Evolutionary conservation across 2,888 invertebrate species (phyloP).

Genomic region (Malthinus flaveolus): DNA sequence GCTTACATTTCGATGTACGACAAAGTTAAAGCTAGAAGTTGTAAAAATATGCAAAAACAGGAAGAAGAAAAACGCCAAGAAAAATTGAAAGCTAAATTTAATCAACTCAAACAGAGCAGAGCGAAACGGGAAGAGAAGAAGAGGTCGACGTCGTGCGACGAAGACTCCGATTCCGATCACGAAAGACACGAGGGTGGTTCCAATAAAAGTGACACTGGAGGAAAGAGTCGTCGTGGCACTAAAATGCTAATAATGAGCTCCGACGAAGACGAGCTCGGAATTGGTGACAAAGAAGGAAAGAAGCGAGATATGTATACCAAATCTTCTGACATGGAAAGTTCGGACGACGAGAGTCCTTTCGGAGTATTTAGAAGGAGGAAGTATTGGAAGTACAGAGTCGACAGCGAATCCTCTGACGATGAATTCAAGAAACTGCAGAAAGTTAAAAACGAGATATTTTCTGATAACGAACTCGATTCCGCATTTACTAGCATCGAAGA

Average conservation of each 20-base stretch:
- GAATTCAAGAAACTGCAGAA: conserved; percentile 63
- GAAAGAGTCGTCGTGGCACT: conserved; percentile 34
- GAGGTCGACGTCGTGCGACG: conserved; percentile 85
- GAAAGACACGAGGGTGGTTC: conserved; percentile 46
- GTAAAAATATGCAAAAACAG: conserved; percentile 91
- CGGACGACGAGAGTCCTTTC: conserved; percentile 51
- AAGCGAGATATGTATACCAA: conserved; percentile 58
- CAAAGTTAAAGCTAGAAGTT: conserved; percentile 92
- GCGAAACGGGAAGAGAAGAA: conserved; percentile 89
- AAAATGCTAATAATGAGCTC: conserved; percentile 52
- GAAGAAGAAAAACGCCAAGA: conserved; percentile 86
- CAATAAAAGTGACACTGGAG: conserved; percentile 38
- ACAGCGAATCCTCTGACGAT: conserved; percentile 79
- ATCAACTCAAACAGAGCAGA: conserved; percentile 82
- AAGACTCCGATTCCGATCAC: conserved; percentile 72
- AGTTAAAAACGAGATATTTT: conserved; percentile 64
- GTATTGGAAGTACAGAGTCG: conserved; percentile 71
- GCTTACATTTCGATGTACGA: conserved; percentile 97
- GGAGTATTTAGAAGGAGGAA: conserved; percentile 56
- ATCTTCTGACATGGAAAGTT: conserved; percentile 49
- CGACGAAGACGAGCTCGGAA: conserved; percentile 47
- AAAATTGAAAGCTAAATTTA: conserved; percentile 88
- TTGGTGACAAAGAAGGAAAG: conserved; percentile 40
- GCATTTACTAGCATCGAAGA: conserved; percentile 51
- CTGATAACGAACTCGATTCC: conserved; percentile 62